Percentiles rank a stretch among this genome's conserved stretches.
Conservation (phyloP, 2,888 invertebrate genomes). For the Blastobasis lacticolella region DNA sequence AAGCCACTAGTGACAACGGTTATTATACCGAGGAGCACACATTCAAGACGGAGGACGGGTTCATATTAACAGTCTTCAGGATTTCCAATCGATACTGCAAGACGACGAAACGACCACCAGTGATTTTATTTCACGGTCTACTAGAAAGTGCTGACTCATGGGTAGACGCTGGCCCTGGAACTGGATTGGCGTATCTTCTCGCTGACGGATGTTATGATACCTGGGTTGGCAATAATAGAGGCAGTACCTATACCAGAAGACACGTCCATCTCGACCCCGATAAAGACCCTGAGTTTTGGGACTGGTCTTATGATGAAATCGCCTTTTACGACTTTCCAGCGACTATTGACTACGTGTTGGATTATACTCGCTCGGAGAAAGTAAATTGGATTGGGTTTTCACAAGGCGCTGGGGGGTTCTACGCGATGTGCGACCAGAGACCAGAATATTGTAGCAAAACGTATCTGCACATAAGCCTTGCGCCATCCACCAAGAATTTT, state of each 20-base stretch:
- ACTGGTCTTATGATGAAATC: constrained; percentile 88
- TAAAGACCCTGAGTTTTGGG: constrained; percentile 71
- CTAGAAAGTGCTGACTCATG: constrained; percentile 45
- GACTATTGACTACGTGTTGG: constrained; percentile 81
- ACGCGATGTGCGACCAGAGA: constrained; percentile 67
- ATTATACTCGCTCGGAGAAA: constrained; percentile 60
- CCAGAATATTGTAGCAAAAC: constrained; percentile 77
- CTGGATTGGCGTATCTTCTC: constrained; percentile 29
- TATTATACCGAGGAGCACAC: constrained; percentile 39
- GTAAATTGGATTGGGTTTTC: constrained; percentile 82
- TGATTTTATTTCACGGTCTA: constrained; percentile 51
- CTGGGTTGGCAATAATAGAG: constrained; percentile 42
- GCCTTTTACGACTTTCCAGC: constrained; percentile 84
- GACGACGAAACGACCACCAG: constrained; percentile 27
- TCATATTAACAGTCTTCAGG: constrained; percentile 39
- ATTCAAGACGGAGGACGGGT: constrained; percentile 47
- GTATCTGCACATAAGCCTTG: constrained; percentile 73
- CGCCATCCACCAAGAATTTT: constrained; percentile 73
- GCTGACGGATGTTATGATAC: constrained; percentile 30
- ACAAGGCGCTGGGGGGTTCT: constrained; percentile 77
- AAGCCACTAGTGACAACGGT: constrained; percentile 30
- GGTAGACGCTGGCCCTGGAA: constrained; percentile 42
- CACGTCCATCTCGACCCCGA: constrained; percentile 55
- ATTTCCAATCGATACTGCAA: constrained; percentile 30
- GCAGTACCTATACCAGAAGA: constrained; percentile 63